Evolutionary conservation across 2,113 vertebrate genomes (phyloP), one percentile per base, ranked within the genome.

Genomic region (Scopus umbretta): DNA sequence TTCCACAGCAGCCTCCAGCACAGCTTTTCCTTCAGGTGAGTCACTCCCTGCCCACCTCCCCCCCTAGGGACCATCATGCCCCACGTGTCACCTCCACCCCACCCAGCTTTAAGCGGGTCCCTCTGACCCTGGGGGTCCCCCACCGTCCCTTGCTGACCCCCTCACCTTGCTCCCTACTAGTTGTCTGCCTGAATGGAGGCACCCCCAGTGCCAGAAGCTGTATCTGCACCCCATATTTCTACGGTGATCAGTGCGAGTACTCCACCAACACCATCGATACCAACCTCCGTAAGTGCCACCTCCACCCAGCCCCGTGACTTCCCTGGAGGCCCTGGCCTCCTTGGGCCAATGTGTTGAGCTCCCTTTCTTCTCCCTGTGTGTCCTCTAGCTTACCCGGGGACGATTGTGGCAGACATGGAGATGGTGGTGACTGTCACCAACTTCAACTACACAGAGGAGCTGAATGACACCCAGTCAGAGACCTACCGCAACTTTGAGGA

Each of bases 91-190:
- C 53, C 30, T 10, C 22, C 29, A 16, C 14, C n/a, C n/a, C 21
- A 2, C n/a, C 30, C 11, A n/a, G 1, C 38, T n/a, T 25, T 11
- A 0, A 5, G 9, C 2, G 7, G 45, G 12, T 38, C 21, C 34
- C 43, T 26, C 19, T 8, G 26, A 4, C 43, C 56, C 21, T 10
- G 20, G 27, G 4, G 18, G 30, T 34, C 55, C 30, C 55, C 55
- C 30, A 13, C 3, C 18, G 18, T 21, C 3, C 6, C 25, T 8
- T 14, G 5, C 7, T 47, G 27, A 68, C 43, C 22, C 61, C 30
- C 22, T 3, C 3, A 9, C 20, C 34, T 30, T 30, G 15, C 7
- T 45, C 16, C 26, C 34, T 6, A 10, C 12, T 34, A 80, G 79
- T 25, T 5, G 1, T 15, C 26, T 81, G 79, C 40, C 3, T 7